phyloP scores from a whole-genome alignment of 2,113 vertebrate genomes.

The Anhinga rufa region DNA sequence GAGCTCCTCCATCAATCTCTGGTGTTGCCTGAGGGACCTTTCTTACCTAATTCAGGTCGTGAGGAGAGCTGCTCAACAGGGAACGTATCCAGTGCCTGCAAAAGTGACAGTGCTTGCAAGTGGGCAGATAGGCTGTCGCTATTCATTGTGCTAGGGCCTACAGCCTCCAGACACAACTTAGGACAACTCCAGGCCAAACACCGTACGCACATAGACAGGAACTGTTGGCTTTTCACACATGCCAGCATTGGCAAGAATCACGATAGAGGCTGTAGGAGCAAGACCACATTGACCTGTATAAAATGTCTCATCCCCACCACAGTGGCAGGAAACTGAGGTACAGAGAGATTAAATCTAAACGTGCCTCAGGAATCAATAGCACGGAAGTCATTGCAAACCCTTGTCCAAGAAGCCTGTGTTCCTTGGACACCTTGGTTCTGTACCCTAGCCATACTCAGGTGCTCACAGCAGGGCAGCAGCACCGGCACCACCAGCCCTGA shows the following conservation, averaged over 20 bases:
- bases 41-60: background rate
- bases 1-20: background rate
- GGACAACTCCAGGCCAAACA: background rate
- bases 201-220: too few species aligned
- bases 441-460: background rate
- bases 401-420: background rate
- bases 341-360: background rate
- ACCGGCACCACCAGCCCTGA: rapidly evolving
- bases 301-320: background rate
- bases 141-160: too few species aligned
- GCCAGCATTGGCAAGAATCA: background rate
- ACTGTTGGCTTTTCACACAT: background rate
- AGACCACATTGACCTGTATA: background rate
- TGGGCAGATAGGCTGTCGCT: background rate
- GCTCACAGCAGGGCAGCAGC: background rate
- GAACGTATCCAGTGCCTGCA: background rate
- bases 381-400: background rate
- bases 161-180: background rate
- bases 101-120: background rate
- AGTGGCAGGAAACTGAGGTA: background rate
- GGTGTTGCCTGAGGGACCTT: background rate
- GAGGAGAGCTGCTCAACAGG: background rate
- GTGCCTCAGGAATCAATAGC: background rate
- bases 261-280: background rate
- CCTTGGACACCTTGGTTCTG: background rate